These are phyloP conservation scores for Cariama cristata DNA, from an alignment of 2,113 vertebrate species.

Conservation along the genomic window DNA sequence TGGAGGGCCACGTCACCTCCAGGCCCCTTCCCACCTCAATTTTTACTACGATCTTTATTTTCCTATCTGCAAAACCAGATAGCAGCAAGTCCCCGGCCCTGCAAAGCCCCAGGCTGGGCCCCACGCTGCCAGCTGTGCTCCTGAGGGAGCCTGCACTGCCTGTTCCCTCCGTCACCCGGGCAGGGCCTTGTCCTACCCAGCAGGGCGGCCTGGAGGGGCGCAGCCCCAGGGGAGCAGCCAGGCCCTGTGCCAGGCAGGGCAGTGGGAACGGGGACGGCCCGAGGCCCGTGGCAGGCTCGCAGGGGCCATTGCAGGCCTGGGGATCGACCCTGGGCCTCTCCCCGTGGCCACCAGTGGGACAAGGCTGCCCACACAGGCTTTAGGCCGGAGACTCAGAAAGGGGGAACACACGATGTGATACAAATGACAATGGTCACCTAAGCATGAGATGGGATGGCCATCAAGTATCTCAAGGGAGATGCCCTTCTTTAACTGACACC, in stretches of 20 bases:
- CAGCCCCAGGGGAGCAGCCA: background rate
- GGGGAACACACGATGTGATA: fast-evolving
- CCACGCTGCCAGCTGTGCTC: background rate
- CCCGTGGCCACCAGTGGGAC: background rate
- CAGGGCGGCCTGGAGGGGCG: fast-evolving
- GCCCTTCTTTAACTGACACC: background rate
- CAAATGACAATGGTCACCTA: fast-evolving
- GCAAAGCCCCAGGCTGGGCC: too few relatives aligned
- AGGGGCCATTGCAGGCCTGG: background rate
- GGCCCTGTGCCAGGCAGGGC: background rate
- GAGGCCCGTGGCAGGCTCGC: background rate
- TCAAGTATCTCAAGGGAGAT: background rate
- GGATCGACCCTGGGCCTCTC: background rate
- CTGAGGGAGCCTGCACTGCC: background rate
- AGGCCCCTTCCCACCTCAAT: background rate
- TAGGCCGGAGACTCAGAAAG: background rate
- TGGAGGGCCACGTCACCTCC: fast-evolving
- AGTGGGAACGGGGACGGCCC: background rate
- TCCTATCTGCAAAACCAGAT: fast-evolving
- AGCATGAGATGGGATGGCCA: background rate
- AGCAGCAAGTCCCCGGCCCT: too few relatives aligned
- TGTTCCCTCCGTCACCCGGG: too few relatives aligned
- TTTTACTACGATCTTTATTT: background rate
- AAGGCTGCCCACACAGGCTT: background rate
- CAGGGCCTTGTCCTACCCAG: background rate